Percentiles rank a stretch among this genome's conserved stretches.
Conservation (phyloP, 2,797 vertebrate genomes). For the Tragelaphus eurycerus region DNA sequence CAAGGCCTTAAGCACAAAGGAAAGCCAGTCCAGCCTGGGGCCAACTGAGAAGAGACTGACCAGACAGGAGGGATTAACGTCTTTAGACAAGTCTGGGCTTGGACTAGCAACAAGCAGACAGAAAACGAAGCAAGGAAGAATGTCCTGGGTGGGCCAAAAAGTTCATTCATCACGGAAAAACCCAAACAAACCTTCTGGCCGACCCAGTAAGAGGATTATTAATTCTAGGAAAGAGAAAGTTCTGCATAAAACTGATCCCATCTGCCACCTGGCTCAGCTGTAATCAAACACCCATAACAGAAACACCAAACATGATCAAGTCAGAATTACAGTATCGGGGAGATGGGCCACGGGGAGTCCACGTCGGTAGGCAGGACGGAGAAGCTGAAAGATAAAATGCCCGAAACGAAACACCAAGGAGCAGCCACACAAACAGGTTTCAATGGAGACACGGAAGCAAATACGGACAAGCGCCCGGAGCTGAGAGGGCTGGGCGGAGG, state of each 20-base stretch:
- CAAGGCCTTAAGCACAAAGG: neutral
- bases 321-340: neutral
- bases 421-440: neutral
- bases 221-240: neutral
- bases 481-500: neutral
- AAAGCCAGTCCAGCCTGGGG: neutral
- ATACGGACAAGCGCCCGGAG: neutral
- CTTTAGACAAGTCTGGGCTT: neutral
- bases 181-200: neutral
- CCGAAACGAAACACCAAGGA: neutral
- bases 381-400: neutral
- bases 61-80: neutral
- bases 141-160: neutral
- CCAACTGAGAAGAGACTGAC: neutral
- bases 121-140: neutral
- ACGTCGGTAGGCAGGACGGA: fast-evolving
- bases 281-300: neutral
- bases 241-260: neutral
- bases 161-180: neutral
- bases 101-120: neutral
- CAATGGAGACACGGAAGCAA: neutral
- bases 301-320: neutral
- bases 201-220: neutral
- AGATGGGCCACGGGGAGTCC: neutral
- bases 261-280: neutral